A percentile compares a stretch with the other conserved stretches of the same genome.
Conservation (phyloP, 2,113 vertebrate genomes). For the Zosterops lateralis region DNA sequence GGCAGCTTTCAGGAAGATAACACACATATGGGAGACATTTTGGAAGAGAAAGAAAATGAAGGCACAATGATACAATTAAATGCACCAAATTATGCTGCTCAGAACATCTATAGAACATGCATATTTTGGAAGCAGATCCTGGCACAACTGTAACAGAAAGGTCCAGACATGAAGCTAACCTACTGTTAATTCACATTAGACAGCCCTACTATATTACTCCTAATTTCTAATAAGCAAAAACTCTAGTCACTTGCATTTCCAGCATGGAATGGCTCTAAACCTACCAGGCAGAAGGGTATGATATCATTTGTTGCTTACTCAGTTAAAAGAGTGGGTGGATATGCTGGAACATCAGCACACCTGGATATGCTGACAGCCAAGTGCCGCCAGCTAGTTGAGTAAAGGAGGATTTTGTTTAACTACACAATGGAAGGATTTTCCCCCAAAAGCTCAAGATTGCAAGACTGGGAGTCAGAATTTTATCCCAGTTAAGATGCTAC, state of each 20-base stretch:
- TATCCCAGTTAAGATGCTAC: background rate
- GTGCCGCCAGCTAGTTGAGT: background rate
- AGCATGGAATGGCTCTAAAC: background rate
- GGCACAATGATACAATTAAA: background rate
- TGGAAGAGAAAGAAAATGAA: background rate
- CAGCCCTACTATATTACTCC: background rate
- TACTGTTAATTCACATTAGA: background rate
- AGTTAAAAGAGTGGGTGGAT: conserved; percentile 11
- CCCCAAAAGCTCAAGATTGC: background rate
- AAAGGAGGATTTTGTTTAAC: background rate
- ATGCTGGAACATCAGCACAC: conserved; percentile 24
- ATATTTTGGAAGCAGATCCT: background rate
- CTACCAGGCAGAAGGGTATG: background rate
- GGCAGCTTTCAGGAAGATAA: background rate
- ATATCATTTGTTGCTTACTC: conserved; percentile 19
- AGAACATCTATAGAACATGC: background rate
- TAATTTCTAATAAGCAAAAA: background rate
- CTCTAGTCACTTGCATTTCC: background rate
- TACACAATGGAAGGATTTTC: background rate
- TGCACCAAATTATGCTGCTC: background rate
- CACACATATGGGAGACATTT: background rate
- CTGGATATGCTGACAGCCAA: conserved; percentile 18
- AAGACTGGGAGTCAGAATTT: background rate
- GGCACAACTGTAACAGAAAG: background rate
- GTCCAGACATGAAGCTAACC: background rate